Evolutionary conservation across 2,797 vertebrate species (phyloP).

Genomic region (Platyrinchus mystaceus): DNA sequence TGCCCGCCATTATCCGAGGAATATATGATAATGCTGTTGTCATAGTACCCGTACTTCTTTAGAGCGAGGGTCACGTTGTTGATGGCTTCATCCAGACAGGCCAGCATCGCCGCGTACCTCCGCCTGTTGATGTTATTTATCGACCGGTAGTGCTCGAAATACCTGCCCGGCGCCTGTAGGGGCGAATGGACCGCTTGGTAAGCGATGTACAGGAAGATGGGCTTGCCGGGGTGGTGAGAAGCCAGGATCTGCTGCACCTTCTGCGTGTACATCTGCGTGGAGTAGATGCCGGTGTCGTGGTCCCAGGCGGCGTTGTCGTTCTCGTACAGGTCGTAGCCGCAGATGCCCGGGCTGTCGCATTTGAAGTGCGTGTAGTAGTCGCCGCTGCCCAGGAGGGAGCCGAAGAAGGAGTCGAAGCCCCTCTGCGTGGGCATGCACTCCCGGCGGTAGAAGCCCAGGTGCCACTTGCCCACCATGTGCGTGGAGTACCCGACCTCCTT

Average conservation of each 20-base stretch:
- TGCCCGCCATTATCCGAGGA: conserved; percentile 97
- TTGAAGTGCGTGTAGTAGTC: conserved; percentile 98
- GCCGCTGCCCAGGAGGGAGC: conserved; percentile 91
- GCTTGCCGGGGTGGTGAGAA: conserved; percentile 83
- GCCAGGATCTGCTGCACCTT: conserved; percentile 88
- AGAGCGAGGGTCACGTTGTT: conserved; percentile 89
- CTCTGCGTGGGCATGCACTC: conserved; percentile 94
- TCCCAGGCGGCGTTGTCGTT: conserved; percentile 94
- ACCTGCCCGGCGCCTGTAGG: conserved; percentile 89
- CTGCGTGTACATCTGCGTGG: conserved; percentile 93
- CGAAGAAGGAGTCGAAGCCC: conserved; percentile 96
- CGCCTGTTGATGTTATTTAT: conserved; percentile 90
- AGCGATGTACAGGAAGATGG: conserved; percentile 92
- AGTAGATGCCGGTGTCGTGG: conserved; percentile 90
- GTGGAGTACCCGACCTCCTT: conserved; percentile 92
- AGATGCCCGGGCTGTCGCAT: conserved; percentile 91
- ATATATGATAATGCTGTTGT: conserved; percentile 92
- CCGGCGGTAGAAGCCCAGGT: conserved; percentile 93
- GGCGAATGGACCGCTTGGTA: conserved; percentile 97
- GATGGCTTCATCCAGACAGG: conserved; percentile 93
- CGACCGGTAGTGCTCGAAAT: conserved; percentile 89
- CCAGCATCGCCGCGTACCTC: conserved; percentile 94
- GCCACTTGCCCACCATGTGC: conserved; percentile 99
- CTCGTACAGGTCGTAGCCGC: conserved; percentile 94
- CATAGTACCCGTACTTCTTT: conserved; percentile 88